Percentiles rank a stretch among this genome's conserved stretches.
Evolutionary conservation across 2,113 vertebrate species (phyloP).

Genomic region (Phylloscopus trochilus): DNA sequence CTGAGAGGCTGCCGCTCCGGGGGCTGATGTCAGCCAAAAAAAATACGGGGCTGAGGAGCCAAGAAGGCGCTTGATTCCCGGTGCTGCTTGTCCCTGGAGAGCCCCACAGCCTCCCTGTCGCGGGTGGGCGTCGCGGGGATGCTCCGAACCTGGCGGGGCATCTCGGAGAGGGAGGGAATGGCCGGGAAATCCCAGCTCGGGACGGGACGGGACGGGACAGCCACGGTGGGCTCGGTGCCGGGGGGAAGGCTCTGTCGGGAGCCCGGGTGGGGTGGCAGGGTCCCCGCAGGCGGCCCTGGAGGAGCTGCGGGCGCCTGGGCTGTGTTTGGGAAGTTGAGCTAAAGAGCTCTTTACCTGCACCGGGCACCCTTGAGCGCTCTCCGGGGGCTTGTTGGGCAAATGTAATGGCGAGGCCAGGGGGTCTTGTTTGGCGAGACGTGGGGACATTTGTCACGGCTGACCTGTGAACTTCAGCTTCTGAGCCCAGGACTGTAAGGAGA

Average conservation of each 20-base stretch:
- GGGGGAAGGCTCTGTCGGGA: background rate
- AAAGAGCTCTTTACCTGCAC: constrained; percentile 70
- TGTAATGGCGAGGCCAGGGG: constrained; percentile 72
- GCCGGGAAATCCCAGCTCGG: background rate
- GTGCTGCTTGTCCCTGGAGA: background rate
- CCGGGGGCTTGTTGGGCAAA: constrained; percentile 73
- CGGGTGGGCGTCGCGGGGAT: background rate
- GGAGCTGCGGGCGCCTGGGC: background rate
- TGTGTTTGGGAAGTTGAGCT: constrained; percentile 35
- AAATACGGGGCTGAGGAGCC: background rate
- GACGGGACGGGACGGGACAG: background rate
- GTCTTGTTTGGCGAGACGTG: constrained; percentile 75
- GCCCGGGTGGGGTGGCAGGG: no score
- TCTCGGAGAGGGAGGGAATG: background rate
- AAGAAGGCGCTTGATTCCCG: background rate
- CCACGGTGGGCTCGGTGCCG: background rate
- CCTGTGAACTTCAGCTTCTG: constrained; percentile 76
- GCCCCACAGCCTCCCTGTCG: background rate
- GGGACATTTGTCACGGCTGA: constrained; percentile 82
- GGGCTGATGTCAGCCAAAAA: background rate
- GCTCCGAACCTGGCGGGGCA: background rate
- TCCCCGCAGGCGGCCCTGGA: background rate
- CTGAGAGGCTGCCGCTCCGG: background rate
- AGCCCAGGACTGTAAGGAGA: constrained; percentile 70
- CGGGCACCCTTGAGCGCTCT: constrained; percentile 72